Evolutionary conservation across 2,113 vertebrate species (phyloP).

Genomic region (Symphodus melops): DNA sequence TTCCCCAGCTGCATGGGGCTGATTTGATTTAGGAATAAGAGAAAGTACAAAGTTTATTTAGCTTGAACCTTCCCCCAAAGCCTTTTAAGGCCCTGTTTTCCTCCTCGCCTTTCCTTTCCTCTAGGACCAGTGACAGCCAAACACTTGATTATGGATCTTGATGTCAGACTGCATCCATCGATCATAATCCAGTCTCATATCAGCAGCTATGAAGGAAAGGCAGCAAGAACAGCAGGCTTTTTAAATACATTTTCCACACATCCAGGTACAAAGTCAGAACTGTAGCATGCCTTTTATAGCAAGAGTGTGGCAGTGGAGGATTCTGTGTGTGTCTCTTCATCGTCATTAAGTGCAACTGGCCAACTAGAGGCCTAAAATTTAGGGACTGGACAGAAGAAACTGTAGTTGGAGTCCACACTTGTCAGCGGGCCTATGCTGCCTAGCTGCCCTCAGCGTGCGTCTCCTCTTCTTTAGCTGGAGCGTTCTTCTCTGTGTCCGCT

Average conservation of each 20-base stretch:
- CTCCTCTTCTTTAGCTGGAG: conserved; percentile 63
- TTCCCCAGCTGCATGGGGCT: not conserved
- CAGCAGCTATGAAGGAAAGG: conserved; percentile 21
- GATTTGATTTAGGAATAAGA: conserved; percentile 14
- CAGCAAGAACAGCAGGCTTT: conserved; percentile 22
- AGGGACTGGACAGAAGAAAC: conserved; percentile 1
- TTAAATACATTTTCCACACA: conserved; percentile 24
- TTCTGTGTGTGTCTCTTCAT: conserved; percentile 19
- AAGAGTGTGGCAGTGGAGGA: conserved; percentile 18
- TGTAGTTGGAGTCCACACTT: conserved; percentile 1
- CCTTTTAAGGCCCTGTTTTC: not conserved
- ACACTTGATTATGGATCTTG: not conserved
- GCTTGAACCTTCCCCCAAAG: conserved; percentile 6
- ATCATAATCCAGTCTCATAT: conserved; percentile 22
- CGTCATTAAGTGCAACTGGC: conserved; percentile 28
- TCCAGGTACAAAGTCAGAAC: conserved; percentile 15
- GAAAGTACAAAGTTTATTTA: not conserved
- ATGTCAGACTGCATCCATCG: not conserved
- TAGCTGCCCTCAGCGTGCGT: conserved; percentile 52
- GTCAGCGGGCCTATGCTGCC: conserved; percentile 5
- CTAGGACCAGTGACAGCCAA: not conserved
- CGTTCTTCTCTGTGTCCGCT: conserved; percentile 51
- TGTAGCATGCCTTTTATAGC: conserved; percentile 13
- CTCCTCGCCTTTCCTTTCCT: not conserved
- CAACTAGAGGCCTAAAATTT: conserved; percentile 5